Evolutionary conservation across 2,888 invertebrate genomes (phyloP), one percentile per base, ranked within the genome.

Genomic region (Lissonota sp.): DNA sequence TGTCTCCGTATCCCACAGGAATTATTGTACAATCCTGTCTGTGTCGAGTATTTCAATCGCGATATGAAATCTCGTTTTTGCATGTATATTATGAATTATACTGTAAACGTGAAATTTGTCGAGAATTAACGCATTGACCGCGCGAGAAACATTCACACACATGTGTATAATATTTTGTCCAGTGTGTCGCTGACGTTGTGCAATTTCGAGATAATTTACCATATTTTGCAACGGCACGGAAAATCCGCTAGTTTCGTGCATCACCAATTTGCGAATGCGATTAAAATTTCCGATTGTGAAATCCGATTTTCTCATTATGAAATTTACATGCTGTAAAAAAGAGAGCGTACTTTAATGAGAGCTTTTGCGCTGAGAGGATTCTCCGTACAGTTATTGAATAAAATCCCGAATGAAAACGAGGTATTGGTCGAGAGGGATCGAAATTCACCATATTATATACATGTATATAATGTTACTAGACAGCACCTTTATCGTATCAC

Each of bases 21-120:
- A 12, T 62, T 39, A 12, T 62, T 39, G 53, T 44, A 53, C 62
- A 51, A 55, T 26, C 55, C 14, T 51, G 14, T n/a, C 16, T 12
- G 10, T 12, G 10, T 12, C 42, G 51, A 57, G 58, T 64, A 78
- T 81, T 81, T 77, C 77, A 74, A 81, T 81, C 78, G 74, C 72
- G 74, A 77, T 60, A 55, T 40, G 53, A 69, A 74, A 74, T 58
- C 51, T 40, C 64, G 69, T 57, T 57, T 60, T 53, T 16, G 5
- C 49, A 14, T 70, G 58, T n/a, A 12, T 14, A 53, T 66, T 58
- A 10, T 55, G 64, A 67, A 46, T 55, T 78, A n/a, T n/a, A 66
- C 53, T 55, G 73, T 66, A 58, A 77, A 70, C 49, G 77, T 66
- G 74, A 77, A 70, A 66, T 77, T 70, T 55, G 73, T 58, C 16